phyloP scores from a whole-genome alignment of 2,113 vertebrate species.

The Plectropomus leopardus region DNA sequence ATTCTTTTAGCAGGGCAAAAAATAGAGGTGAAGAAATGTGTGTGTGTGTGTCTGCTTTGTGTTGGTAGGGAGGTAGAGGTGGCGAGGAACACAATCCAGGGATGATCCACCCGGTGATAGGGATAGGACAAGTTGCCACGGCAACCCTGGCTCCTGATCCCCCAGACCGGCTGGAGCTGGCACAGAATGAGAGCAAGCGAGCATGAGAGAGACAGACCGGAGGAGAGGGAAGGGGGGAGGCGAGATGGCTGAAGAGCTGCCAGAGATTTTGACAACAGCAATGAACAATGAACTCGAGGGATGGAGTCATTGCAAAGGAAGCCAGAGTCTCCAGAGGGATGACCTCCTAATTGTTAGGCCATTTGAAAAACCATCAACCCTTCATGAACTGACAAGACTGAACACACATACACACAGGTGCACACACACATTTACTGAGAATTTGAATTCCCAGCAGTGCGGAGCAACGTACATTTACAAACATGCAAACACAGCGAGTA shows the following conservation, averaged over 20 bases:
- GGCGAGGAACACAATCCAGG: conserved; percentile 41
- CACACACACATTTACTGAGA: neutral
- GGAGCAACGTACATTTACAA: neutral
- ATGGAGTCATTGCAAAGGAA: conserved; percentile 21
- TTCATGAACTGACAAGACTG: conserved; percentile 40
- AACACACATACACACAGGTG: conserved; percentile 8
- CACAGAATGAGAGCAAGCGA: conserved; percentile 55
- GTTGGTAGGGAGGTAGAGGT: conserved; percentile 13
- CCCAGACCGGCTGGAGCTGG: conserved; percentile 68
- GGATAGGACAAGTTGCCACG: conserved; percentile 76
- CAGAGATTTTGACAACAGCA: conserved; percentile 67
- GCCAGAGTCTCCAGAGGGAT: conserved; percentile 31
- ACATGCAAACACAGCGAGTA: neutral
- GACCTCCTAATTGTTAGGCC: conserved; percentile 54
- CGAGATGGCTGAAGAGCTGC: conserved; percentile 48
- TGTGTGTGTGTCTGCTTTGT: conserved; percentile 14
- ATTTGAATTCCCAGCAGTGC: neutral
- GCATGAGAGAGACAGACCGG: conserved; percentile 38
- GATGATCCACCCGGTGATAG: conserved; percentile 65
- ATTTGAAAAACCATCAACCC: conserved; percentile 39
- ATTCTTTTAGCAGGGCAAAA: no score
- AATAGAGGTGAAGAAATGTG: neutral
- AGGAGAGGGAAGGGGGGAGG: conserved; percentile 24
- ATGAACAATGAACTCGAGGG: conserved; percentile 60
- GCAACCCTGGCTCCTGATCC: conserved; percentile 75